Evolutionary conservation across 2,888 invertebrate genomes (phyloP).

Genomic region (Tipula confusa): DNA sequence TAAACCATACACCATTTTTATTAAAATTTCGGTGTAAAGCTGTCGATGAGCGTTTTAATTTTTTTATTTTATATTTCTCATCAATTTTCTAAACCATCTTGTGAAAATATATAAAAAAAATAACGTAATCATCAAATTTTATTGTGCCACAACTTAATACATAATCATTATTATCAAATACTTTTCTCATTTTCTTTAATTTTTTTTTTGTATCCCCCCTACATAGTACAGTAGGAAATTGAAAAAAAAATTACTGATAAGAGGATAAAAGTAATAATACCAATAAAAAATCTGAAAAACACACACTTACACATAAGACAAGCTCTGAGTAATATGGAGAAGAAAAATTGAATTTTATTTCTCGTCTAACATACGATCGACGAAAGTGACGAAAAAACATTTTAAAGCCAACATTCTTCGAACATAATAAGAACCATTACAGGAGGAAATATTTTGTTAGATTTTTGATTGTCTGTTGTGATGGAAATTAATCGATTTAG

Average conservation of each 20-base stretch:
- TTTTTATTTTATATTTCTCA: constrained; percentile 14
- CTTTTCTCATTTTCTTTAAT: not conserved
- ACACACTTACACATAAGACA: not conserved
- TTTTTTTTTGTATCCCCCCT: not conserved
- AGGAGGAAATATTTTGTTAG: constrained; percentile 1
- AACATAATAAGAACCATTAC: constrained; percentile 9
- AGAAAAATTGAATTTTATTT: not conserved
- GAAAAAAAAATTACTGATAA: constrained; percentile 20
- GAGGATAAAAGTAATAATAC: constrained; percentile 1
- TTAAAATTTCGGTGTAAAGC: not conserved
- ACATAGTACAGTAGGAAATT: not conserved
- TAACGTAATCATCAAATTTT: constrained; percentile 12
- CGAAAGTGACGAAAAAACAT: not conserved
- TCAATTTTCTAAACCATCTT: not conserved
- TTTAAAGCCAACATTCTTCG: not conserved
- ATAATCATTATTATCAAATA: constrained; percentile 25
- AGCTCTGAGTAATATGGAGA: not conserved
- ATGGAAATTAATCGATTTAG: not conserved
- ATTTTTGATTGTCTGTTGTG: constrained; percentile 8
- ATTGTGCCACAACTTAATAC: constrained; percentile 20
- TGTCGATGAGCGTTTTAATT: not conserved
- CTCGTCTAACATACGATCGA: not conserved
- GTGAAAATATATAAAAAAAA: not conserved
- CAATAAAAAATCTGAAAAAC: not conserved
- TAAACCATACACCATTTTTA: too few species aligned